phyloP scores from a whole-genome alignment of 2,113 vertebrate genomes.

The Passer domesticus region DNA sequence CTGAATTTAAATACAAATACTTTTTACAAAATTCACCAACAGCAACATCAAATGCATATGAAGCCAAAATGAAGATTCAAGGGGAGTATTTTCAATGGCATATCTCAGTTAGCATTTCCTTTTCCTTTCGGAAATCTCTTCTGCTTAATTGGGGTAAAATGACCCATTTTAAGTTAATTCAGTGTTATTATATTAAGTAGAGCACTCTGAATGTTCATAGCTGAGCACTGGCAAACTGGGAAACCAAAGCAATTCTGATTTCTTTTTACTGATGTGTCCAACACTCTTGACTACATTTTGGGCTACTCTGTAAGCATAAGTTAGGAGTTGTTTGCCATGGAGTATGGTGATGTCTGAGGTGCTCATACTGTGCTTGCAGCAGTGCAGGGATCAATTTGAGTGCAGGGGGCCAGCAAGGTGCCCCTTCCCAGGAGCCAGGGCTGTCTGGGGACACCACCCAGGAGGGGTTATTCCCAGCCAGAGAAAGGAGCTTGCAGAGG shows the following conservation, averaged over 20 bases:
- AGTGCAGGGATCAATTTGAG: fast-evolving
- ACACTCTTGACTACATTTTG: background rate
- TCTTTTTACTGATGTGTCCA: background rate
- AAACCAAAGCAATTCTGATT: background rate
- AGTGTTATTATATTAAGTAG: background rate
- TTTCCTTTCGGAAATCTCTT: background rate
- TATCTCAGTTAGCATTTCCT: background rate
- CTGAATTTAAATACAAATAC: background rate
- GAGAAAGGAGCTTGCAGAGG: background rate
- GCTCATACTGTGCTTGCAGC: fast-evolving
- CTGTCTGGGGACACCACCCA: fast-evolving
- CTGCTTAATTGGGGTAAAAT: background rate
- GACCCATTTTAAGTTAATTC: background rate
- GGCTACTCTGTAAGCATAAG: background rate
- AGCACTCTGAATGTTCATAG: background rate
- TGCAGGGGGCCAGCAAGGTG: fast-evolving
- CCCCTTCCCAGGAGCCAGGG: fast-evolving
- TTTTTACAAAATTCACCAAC: background rate
- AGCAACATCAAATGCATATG: background rate
- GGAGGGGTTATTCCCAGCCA: background rate
- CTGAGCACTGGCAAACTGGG: background rate
- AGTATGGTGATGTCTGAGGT: background rate
- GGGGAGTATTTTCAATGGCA: background rate
- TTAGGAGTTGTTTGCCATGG: fast-evolving
- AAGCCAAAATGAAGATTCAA: background rate